Evolutionary conservation across 2,888 invertebrate species (phyloP).

Genomic region (Antheraea yamamai): DNA sequence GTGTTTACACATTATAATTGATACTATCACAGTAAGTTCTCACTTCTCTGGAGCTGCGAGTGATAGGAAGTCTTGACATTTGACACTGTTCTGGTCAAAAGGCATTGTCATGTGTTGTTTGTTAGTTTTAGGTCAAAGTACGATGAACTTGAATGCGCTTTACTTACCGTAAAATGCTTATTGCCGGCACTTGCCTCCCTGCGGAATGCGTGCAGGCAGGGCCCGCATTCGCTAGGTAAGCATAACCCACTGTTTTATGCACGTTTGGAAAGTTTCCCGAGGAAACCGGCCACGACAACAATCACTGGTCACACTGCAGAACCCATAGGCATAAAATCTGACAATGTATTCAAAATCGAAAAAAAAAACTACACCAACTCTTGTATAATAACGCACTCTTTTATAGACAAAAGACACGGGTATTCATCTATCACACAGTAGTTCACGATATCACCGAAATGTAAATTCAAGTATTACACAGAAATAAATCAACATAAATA

Average conservation of each 20-base stretch:
- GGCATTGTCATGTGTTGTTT: constrained; percentile 44
- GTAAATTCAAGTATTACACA: constrained; percentile 30
- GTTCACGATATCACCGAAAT: constrained; percentile 57
- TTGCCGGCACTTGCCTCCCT: constrained; percentile 79
- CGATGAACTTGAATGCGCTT: constrained; percentile 77
- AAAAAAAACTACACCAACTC: constrained; percentile 63
- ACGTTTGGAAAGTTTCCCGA: constrained; percentile 80
- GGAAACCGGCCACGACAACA: constrained; percentile 81
- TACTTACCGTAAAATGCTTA: constrained; percentile 81
- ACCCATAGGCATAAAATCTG: constrained; percentile 61
- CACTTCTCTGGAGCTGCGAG: constrained; percentile 35
- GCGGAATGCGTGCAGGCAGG: constrained; percentile 78
- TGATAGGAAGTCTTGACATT: constrained; percentile 51
- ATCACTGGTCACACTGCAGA: constrained; percentile 77
- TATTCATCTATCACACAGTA: constrained; percentile 62
- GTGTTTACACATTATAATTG: constrained; percentile 25
- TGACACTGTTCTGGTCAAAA: constrained; percentile 52
- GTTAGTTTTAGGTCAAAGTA: constrained; percentile 78
- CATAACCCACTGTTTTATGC: constrained; percentile 80
- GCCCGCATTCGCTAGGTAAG: constrained; percentile 78
- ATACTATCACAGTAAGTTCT: constrained; percentile 38
- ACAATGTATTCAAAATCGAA: constrained; percentile 56
- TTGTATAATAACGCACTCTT: constrained; percentile 67
- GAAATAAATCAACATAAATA: constrained; percentile 53
- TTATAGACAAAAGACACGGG: constrained; percentile 77